phyloP scores from a whole-genome alignment of 1,140 invertebrate genomes.

The Ceratoteleas bidentatus region DNA sequence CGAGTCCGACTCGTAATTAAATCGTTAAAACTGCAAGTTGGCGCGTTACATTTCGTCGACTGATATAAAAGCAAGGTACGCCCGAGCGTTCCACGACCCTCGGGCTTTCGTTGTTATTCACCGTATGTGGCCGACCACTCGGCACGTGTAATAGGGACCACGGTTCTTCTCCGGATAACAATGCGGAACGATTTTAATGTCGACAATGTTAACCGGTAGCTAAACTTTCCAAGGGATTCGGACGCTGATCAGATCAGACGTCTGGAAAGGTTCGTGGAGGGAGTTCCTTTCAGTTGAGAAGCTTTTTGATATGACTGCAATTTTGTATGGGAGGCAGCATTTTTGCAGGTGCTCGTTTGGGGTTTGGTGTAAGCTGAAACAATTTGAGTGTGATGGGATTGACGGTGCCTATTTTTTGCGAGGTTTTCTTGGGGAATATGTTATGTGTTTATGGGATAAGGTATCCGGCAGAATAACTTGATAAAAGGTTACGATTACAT shows the following conservation, averaged over 20 bases:
- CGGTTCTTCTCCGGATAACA: constrained; percentile 62
- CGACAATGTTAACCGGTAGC: constrained; percentile 36
- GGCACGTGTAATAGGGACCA: constrained; percentile 35
- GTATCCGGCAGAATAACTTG: too few relatives aligned
- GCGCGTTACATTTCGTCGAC: constrained; percentile 70
- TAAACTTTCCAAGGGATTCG: constrained; percentile 32
- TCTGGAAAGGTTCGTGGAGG: constrained; percentile 33
- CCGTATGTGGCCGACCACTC: constrained; percentile 28
- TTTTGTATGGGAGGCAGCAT: too few relatives aligned
- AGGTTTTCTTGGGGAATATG: too few relatives aligned
- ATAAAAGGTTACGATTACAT: too few relatives aligned
- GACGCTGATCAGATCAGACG: constrained; percentile 29
- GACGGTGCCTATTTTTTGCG: too few relatives aligned
- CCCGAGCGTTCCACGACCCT: constrained; percentile 31
- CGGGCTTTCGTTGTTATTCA: constrained; percentile 40
- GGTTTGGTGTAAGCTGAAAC: too few relatives aligned
- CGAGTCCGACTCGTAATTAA: constrained; percentile 77
- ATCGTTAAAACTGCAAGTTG: constrained; percentile 73
- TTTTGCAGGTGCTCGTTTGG: too few relatives aligned
- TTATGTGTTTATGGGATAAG: too few relatives aligned
- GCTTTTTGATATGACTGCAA: too few relatives aligned
- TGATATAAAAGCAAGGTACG: constrained; percentile 53
- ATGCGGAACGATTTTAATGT: constrained; percentile 61
- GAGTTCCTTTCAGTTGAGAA: neutral
- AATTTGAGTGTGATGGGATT: too few relatives aligned